Evolutionary conservation across 92 coral and sea anemone genomes (phyloP).

Genomic region (Isaurus tuberculatus): DNA sequence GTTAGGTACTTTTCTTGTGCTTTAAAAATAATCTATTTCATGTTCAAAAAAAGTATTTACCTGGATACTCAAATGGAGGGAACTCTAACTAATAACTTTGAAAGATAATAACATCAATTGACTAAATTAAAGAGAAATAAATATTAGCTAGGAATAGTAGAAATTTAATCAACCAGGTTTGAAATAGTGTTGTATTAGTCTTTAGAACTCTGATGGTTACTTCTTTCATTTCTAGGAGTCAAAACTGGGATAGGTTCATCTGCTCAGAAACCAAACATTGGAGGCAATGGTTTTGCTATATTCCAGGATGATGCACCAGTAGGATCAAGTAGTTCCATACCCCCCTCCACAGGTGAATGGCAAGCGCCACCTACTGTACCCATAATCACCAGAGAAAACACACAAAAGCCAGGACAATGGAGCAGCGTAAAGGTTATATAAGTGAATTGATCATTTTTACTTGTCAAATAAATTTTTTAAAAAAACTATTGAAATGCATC

Average conservation of each 20-base stretch:
- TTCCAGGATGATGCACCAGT: slow-evolving; percentile 69
- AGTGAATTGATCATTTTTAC: not conserved
- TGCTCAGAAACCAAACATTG: slow-evolving; percentile 53
- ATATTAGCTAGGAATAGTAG: no score
- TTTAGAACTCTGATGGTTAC: not conserved
- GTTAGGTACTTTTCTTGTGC: slow-evolving; percentile 55
- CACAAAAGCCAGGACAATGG: slow-evolving; percentile 87
- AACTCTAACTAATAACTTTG: no score
- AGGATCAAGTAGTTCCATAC: slow-evolving; percentile 58
- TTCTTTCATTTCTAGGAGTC: slow-evolving; percentile 55
- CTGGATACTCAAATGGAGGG: no score
- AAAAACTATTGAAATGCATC: no score
- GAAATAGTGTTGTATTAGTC: no score
- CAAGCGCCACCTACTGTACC: slow-evolving; percentile 81
- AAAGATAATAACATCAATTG: no score
- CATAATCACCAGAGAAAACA: slow-evolving; percentile 75
- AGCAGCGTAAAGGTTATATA: slow-evolving; percentile 68
- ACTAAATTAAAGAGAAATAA: no score
- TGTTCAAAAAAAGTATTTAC: no score
- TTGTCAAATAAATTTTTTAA: not conserved
- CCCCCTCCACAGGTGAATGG: slow-evolving; percentile 87
- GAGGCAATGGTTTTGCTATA: slow-evolving; percentile 63
- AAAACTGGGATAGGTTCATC: slow-evolving; percentile 60
- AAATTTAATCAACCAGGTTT: no score
- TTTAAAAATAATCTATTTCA: not conserved